Evolutionary conservation across 2,888 invertebrate genomes (phyloP).

Genomic region (Tenthredo scrophulariae): DNA sequence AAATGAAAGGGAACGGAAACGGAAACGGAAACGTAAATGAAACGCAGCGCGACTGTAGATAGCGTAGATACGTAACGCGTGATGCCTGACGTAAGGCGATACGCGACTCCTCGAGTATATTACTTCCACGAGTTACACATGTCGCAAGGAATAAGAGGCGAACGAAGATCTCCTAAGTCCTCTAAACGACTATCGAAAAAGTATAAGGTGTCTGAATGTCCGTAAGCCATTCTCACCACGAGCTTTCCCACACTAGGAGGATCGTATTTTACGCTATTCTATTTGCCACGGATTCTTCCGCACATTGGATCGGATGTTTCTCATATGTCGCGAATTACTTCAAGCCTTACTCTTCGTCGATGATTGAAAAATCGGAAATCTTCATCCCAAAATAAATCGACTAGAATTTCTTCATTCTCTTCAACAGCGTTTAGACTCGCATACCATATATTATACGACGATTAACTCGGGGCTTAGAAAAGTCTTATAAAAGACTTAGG

Average conservation of each 20-base stretch:
- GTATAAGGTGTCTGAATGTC: slow-evolving; percentile 69
- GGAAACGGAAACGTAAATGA: background rate
- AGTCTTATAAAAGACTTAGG: background rate
- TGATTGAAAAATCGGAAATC: slow-evolving; percentile 12
- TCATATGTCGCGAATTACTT: background rate
- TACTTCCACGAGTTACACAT: background rate
- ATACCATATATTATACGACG: no score
- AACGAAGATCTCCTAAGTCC: slow-evolving; percentile 68
- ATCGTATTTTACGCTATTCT: slow-evolving; percentile 29
- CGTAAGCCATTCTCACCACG: slow-evolving; percentile 62
- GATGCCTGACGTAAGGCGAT: slow-evolving; percentile 43
- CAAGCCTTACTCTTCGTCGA: background rate
- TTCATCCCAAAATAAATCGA: background rate
- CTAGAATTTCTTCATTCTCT: no score
- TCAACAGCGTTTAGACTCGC: no score
- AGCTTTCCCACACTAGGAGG: background rate
- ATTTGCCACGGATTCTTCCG: background rate
- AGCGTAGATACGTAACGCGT: slow-evolving; percentile 48
- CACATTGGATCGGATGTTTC: background rate
- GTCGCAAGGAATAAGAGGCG: background rate
- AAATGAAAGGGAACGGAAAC: background rate
- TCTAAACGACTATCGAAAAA: slow-evolving; percentile 71
- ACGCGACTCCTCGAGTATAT: slow-evolving; percentile 57
- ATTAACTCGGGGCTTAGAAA: background rate
- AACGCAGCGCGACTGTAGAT: slow-evolving; percentile 51